phyloP scores from a whole-genome alignment of 2,888 invertebrate species.

The Schizaphis graminum region DNA sequence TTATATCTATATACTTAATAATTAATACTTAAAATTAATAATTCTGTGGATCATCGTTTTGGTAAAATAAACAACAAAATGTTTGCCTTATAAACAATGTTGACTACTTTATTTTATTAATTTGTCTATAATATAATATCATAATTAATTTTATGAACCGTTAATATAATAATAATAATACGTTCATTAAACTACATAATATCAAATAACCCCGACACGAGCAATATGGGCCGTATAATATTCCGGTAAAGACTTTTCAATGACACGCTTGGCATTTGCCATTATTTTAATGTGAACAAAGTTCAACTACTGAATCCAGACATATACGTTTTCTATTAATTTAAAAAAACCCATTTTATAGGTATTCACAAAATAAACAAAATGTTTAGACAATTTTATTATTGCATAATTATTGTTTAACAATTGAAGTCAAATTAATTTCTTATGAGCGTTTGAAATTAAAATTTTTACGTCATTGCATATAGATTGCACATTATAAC shows the following conservation, averaged over 20 bases:
- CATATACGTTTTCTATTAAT: not conserved
- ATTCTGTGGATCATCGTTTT: not conserved
- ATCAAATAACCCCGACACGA: constrained; percentile 2
- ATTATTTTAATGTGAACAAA: not conserved
- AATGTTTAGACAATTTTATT: too few species aligned
- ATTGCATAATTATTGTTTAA: too few species aligned
- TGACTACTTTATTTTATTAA: not conserved
- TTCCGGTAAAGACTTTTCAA: not conserved
- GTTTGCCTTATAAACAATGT: not conserved
- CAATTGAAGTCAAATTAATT: too few species aligned
- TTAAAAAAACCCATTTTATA: not conserved
- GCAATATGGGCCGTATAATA: not conserved
- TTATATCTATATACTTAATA: too few species aligned
- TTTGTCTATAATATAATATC: not conserved
- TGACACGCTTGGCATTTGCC: not conserved
- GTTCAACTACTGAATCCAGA: not conserved
- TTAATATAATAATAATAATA: not conserved
- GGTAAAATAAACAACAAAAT: not conserved
- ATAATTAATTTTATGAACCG: not conserved
- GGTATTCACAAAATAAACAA: too few species aligned
- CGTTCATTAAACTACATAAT: not conserved
- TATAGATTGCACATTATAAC: too few species aligned
- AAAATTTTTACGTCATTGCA: too few species aligned
- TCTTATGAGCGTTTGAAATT: too few species aligned
- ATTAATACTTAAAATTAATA: not conserved